Evolutionary conservation across 2,888 invertebrate genomes (phyloP), one percentile per base, ranked within the genome.

Genomic region (Dexiosoma caninum): DNA sequence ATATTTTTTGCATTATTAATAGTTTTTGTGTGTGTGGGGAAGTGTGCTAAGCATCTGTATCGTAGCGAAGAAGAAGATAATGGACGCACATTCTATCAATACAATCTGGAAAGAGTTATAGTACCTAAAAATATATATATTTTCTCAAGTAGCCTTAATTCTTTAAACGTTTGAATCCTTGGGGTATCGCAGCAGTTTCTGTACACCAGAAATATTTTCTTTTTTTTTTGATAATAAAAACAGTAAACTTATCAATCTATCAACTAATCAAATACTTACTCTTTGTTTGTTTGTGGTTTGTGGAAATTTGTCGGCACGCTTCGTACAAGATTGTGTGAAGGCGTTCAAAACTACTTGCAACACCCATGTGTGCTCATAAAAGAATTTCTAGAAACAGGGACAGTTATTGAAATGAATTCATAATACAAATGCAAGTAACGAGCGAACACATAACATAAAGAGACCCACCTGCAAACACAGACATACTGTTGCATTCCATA

Each of bases 241-340:
- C 67, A 72, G 77, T 77, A 59, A 53, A 51, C 60, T 77, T 78
- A 80, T 82, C 74, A 80, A 78, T 57, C 67, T 49, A 80, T 82
- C 74, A 66, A 37, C 70, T 69, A 75, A 78, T 82, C 21, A 78
- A 72, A 78, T 32, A 72, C 30, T 62, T 51, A 10, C 19, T 2
- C 44, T 44, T 35, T 8, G 19, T 19, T 62, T 40, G 2, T 40
- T 16, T 37, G 35, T n/a, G 7, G 66, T 75, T 77, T 69, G 23
- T 42, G 35, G 60, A 72, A 82, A 60, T 46, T 78, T 80, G 40
- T 60, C 69, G 81, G 81, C 83, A 83, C 82, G 71, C 82, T 82
- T 78, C 71, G 37, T 6, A 32, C 9, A 14, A 19, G 27, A 42
- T 57, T n/a, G 42, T 64, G 44, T 51, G 53, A 64, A 40, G 82